These are phyloP conservation scores for Megaceryle maxima DNA, from an alignment of 2,113 vertebrate species.

Conservation along the genomic window DNA sequence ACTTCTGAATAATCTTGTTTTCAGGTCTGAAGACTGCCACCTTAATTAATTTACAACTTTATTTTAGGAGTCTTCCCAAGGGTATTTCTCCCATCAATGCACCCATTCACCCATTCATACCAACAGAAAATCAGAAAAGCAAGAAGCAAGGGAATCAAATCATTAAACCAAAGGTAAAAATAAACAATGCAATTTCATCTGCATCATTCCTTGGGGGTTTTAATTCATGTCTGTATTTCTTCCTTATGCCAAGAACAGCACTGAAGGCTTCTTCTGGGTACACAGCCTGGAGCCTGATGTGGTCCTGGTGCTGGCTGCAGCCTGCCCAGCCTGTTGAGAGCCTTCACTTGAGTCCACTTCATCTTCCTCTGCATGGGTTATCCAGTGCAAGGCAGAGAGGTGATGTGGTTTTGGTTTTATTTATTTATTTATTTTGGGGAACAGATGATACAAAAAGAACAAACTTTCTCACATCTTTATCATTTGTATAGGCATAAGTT, in stretches of 20 bases:
- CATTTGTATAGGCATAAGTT: background rate
- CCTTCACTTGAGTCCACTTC: background rate
- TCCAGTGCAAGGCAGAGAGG: background rate
- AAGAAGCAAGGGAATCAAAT: background rate
- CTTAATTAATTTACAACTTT: background rate
- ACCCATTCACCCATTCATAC: background rate
- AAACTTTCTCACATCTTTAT: accelerated
- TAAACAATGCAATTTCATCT: background rate
- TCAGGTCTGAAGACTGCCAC: background rate
- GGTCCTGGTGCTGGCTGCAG: background rate
- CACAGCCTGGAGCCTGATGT: background rate
- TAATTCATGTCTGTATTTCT: background rate
- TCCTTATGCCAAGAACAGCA: background rate
- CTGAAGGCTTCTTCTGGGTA: background rate
- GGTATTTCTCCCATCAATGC: background rate
- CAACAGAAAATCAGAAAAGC: background rate
- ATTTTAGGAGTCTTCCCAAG: background rate
- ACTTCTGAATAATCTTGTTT: background rate
- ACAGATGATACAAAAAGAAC: background rate
- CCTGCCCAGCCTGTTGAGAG: background rate
- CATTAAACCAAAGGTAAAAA: slow-evolving; percentile 1
- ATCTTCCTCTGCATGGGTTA: background rate
- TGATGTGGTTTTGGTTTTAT: no score
- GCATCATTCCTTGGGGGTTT: background rate
- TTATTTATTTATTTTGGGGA: background rate